Evolutionary conservation across 1,140 invertebrate genomes (phyloP).

Genomic region (Paraescarpia echinospica): DNA sequence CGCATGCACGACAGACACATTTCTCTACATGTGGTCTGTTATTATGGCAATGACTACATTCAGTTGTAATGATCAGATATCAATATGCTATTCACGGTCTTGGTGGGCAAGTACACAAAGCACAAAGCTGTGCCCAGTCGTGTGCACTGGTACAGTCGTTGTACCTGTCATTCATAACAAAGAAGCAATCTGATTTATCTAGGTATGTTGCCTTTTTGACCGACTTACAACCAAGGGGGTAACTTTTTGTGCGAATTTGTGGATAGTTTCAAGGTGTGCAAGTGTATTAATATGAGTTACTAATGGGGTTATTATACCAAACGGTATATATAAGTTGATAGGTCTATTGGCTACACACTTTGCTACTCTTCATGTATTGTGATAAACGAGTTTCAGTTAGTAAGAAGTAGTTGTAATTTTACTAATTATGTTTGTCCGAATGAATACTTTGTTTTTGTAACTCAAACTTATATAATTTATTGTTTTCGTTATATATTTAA

Average conservation of each 20-base stretch:
- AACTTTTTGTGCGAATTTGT: not conserved
- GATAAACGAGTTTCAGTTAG: too few relatives aligned
- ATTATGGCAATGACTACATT: not conserved
- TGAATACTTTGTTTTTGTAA: too few relatives aligned
- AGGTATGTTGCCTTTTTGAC: not conserved
- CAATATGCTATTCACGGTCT: not conserved
- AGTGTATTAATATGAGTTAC: not conserved
- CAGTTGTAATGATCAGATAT: not conserved
- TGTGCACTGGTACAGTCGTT: not conserved
- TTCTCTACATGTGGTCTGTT: too few relatives aligned
- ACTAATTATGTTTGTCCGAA: too few relatives aligned
- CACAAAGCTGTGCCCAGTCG: not conserved
- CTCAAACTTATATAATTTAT: too few relatives aligned
- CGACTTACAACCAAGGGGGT: not conserved
- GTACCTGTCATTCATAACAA: not conserved
- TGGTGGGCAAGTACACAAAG: not conserved
- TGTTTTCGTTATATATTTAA: too few relatives aligned
- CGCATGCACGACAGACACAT: not conserved
- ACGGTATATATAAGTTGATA: too few relatives aligned
- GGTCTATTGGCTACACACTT: too few relatives aligned
- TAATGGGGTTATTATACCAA: not conserved
- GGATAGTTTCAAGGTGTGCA: not conserved
- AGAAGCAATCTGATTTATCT: not conserved
- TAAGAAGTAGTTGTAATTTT: too few relatives aligned
- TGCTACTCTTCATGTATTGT: too few relatives aligned